Evolutionary conservation across 2,888 invertebrate species (phyloP).

Genomic region (Polia nebulosa): DNA sequence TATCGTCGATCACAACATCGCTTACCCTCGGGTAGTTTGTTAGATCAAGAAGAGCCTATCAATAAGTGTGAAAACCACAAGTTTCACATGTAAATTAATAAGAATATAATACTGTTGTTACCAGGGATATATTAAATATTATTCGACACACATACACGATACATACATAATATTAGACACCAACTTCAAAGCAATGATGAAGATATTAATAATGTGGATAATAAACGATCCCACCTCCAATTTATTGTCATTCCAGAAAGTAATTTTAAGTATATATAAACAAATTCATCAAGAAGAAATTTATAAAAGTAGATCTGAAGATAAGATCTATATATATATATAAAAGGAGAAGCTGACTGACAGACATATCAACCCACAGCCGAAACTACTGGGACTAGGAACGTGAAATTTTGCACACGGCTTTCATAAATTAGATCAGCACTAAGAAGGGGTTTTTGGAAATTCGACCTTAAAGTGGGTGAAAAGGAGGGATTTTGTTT

Average conservation of each 20-base stretch:
- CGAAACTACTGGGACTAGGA: no score
- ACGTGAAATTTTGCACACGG: no score
- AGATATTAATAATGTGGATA: background rate
- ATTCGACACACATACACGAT: background rate
- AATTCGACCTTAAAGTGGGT: no score
- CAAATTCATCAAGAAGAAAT: background rate
- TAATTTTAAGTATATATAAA: background rate
- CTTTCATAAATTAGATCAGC: no score
- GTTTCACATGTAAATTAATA: background rate
- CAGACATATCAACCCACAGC: no score
- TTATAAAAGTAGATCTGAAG: background rate
- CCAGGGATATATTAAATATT: background rate
- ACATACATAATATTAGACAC: background rate
- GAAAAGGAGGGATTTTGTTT: no score
- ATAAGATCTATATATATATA: no score
- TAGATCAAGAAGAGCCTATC: no score
- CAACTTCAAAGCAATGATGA: background rate
- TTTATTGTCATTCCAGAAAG: background rate
- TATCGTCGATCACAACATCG: no score
- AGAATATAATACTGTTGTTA: background rate
- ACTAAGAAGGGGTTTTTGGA: no score
- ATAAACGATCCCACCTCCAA: background rate
- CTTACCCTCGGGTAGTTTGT: no score
- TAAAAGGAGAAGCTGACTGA: no score
- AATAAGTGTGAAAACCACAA: slow-evolving; percentile 1